Conservation (phyloP, 2,113 vertebrate genomes). For the Hippopotamus amphibius region DNA sequence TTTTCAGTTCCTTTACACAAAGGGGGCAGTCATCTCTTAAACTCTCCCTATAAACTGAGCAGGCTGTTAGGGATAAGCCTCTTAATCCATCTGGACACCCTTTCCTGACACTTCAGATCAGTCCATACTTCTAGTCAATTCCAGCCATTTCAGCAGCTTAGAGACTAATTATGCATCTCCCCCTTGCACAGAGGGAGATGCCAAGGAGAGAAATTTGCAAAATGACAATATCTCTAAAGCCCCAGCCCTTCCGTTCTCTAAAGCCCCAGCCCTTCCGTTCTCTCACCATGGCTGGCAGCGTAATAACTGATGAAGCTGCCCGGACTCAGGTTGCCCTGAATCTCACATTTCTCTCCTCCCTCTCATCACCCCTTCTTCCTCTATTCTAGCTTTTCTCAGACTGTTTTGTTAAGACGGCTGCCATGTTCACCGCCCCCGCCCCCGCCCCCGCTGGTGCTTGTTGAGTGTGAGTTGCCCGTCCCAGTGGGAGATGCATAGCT, state of each 20-base stretch:
- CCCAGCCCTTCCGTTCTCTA: conserved; percentile 64
- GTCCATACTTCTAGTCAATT: conserved; percentile 79
- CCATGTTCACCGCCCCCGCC: not conserved
- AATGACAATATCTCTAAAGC: conserved; percentile 78
- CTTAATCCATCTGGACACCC: conserved; percentile 81
- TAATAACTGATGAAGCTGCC: conserved; percentile 85
- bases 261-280: conserved; percentile 71
- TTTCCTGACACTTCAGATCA: conserved; percentile 73
- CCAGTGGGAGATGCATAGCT: conserved; percentile 77
- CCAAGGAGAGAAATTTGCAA: conserved; percentile 80
- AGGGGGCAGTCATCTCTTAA: conserved; percentile 73
- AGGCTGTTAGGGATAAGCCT: conserved; percentile 78
- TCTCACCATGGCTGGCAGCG: conserved; percentile 76
- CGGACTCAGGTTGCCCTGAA: conserved; percentile 77
- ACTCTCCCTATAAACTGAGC: conserved; percentile 76
- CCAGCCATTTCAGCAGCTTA: conserved; percentile 81
- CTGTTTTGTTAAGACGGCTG: conserved; percentile 19
- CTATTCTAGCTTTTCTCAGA: not conserved
- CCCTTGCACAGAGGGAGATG: conserved; percentile 63
- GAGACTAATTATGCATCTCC: conserved; percentile 71
- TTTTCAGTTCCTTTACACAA: conserved; percentile 69
- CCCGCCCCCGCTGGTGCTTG: conserved; percentile 7
- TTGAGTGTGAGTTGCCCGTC: conserved; percentile 73
- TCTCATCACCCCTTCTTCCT: not conserved
- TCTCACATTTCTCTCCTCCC: conserved; percentile 28